Evolutionary conservation across 2,113 vertebrate genomes (phyloP), one percentile per base, ranked within the genome.

Genomic region (Podarcis cretensis): DNA sequence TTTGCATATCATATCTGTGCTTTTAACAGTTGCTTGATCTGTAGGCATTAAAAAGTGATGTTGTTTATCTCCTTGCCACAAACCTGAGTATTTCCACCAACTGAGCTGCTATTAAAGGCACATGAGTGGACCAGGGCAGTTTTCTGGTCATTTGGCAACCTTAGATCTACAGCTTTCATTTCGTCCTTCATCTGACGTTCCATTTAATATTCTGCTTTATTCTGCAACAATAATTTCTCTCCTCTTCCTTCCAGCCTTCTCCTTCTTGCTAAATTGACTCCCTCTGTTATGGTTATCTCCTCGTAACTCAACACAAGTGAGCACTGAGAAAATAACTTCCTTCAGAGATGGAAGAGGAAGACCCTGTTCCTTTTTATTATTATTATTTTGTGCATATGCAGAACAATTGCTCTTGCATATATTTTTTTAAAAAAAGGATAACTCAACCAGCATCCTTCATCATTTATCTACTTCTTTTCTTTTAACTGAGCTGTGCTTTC

Each of bases 261-360:
- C 83, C 63, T 43, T 78, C 63, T 43, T 78, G 48, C 59, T 30
- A 63, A n/a, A 80, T 91, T 89, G 43, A 86, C 63, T 81, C 91
- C 40, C 71, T 79, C 1, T 84, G 92, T 37, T 89, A 89, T 93
- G 91, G 90, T 81, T 32, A 90, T 91, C 81, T 54, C 76, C 91
- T 93, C 66, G 23, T 92, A 90, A 93, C 92, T 92, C 89, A 91
- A 63, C 92, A 16, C 68, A 88, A 95, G 81, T 88, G 63, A 91
- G 92, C 88, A 76, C 59, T 86, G 80, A 81, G 92, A 94, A 94
- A 95, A 91, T 73, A 93, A 87, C 30, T 91, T 71, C 74, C 88
- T 85, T 92, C 6, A 9, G 73, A 75, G 74, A 30, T 43, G 93
- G 84, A 48, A 66, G 30, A 57, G 92, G 74, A 40, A 10, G 40